Percentiles rank a stretch among this genome's conserved stretches.
These are phyloP conservation scores for Malurus elegans DNA, from an alignment of 2,113 vertebrate genomes.

Conservation along the genomic window DNA sequence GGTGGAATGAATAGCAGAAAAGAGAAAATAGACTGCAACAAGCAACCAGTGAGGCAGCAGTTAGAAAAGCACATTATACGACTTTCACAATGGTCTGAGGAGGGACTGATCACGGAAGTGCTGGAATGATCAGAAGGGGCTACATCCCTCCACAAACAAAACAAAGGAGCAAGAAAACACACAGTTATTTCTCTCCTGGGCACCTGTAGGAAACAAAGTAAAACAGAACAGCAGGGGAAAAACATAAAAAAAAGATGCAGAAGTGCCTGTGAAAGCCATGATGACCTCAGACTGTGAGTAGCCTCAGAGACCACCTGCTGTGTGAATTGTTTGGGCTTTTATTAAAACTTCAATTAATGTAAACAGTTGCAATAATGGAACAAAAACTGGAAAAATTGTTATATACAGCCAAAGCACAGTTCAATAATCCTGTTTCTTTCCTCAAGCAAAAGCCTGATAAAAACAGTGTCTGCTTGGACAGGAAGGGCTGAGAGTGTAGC, in stretches of 20 bases:
- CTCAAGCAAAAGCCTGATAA: neutral
- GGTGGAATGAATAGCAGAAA: neutral
- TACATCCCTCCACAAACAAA: neutral
- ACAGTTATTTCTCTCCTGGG: constrained; percentile 1
- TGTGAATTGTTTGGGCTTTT: constrained; percentile 11
- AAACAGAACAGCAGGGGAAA: neutral
- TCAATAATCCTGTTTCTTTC: neutral
- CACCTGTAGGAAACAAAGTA: neutral
- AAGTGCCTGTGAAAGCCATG: neutral
- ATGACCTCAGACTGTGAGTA: neutral
- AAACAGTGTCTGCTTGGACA: neutral
- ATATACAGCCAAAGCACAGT: neutral
- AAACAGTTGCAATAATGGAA: neutral
- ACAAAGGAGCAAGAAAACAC: neutral
- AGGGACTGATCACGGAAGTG: neutral
- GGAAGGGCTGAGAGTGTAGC: neutral
- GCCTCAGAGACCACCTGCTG: constrained; percentile 1
- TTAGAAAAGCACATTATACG: neutral
- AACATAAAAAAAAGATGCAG: neutral
- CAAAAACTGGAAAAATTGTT: neutral
- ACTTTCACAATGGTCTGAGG: neutral
- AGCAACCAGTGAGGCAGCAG: neutral
- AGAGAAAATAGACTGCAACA: neutral
- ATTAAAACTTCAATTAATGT: constrained; percentile 35
- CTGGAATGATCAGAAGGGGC: neutral